Evolutionary conservation across 2,113 vertebrate species (phyloP).

Genomic region (Theropithecus gelada): DNA sequence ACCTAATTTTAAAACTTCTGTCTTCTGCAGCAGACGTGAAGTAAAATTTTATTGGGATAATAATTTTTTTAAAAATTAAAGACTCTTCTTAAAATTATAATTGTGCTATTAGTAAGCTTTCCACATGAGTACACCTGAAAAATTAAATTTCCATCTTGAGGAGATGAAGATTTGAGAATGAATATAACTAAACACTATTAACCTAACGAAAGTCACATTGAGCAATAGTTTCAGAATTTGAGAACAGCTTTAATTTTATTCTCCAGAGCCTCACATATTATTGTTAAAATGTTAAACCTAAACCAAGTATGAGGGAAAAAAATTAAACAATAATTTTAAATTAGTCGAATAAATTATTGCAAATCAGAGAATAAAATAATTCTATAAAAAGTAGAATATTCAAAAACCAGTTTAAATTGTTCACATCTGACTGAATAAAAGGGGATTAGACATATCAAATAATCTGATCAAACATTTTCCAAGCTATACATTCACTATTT

Average conservation of each 20-base stretch:
- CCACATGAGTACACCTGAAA: constrained; percentile 17
- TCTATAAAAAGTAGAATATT: neutral
- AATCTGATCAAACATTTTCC: neutral
- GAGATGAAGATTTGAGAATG: neutral
- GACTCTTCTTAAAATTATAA: constrained; percentile 40
- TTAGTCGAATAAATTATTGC: neutral
- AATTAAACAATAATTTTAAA: neutral
- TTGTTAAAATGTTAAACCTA: neutral
- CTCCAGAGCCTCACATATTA: neutral
- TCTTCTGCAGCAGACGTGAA: neutral
- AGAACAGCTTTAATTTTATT: neutral
- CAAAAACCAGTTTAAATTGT: neutral
- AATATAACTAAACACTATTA: neutral
- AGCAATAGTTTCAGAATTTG: neutral
- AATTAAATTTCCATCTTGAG: neutral
- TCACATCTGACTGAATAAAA: neutral
- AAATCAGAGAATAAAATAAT: neutral
- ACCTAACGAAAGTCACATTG: neutral
- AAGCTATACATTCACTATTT: neutral
- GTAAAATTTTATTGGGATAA: constrained; percentile 54
- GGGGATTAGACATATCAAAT: neutral
- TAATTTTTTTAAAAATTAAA: constrained; percentile 51
- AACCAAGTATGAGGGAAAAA: neutral
- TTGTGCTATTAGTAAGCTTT: constrained; percentile 33
- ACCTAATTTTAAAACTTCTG: constrained; percentile 29